Conservation (phyloP, 2,888 invertebrate genomes). For the Orthosia cruda region DNA sequence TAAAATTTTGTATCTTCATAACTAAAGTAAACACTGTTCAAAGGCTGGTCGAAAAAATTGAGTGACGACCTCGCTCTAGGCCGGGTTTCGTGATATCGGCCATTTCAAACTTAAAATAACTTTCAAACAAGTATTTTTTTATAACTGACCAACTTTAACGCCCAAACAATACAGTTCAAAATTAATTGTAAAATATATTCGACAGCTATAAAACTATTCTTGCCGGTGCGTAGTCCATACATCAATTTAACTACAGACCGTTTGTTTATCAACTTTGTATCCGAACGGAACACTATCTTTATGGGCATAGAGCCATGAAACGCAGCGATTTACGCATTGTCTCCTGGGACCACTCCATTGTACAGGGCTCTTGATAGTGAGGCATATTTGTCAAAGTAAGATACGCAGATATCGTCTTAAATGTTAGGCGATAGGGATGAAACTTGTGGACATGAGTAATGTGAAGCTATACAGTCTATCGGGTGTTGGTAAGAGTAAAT, state of each 20-base stretch:
- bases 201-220: conserved; percentile 47
- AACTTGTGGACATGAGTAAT: conserved; percentile 36
- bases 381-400: conserved; percentile 61
- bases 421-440: conserved; percentile 40
- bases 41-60: conserved; percentile 67
- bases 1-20: conserved; percentile 71
- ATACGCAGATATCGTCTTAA: conserved; percentile 57
- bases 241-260: conserved; percentile 78
- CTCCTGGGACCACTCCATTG: conserved; percentile 73
- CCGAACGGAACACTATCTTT: conserved; percentile 76
- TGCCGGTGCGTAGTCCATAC: conserved; percentile 68
- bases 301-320: conserved; percentile 73
- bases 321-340: conserved; percentile 73
- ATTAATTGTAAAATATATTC: conserved; percentile 31
- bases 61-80: too few species aligned
- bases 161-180: conserved; percentile 44
- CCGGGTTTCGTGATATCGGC: conserved; percentile 62
- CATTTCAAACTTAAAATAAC: conserved; percentile 47
- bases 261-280: conserved; percentile 80
- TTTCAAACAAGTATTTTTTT: conserved; percentile 16
- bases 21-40: conserved; percentile 70
- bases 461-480: conserved; percentile 40
- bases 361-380: conserved; percentile 55
- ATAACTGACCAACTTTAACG: conserved; percentile 32
- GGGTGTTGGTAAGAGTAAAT: conserved; percentile 59